Evolutionary conservation across 2,113 vertebrate genomes (phyloP).

Genomic region (Chinchilla lanigera): DNA sequence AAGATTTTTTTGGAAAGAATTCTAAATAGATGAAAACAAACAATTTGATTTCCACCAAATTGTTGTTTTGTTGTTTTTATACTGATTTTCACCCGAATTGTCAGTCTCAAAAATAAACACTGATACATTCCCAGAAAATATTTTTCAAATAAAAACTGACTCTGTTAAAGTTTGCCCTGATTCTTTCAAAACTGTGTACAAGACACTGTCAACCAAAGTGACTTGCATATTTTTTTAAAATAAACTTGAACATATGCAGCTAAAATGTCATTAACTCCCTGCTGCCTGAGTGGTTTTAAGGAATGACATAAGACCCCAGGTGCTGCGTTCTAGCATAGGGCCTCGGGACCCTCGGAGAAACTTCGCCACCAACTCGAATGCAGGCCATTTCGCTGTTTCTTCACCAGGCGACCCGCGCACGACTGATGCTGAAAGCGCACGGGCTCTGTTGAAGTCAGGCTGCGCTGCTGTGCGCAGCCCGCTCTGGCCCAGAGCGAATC

Average conservation of each 20-base stretch:
- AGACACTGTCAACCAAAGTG: conserved; percentile 79
- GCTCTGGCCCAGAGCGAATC: conserved; percentile 32
- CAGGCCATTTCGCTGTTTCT: neutral
- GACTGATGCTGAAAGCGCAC: neutral
- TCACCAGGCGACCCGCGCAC: neutral
- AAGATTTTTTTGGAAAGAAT: conserved; percentile 81
- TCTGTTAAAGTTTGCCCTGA: conserved; percentile 83
- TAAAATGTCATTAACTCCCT: conserved; percentile 84
- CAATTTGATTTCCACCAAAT: conserved; percentile 83
- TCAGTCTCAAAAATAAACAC: conserved; percentile 85
- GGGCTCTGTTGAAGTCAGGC: neutral
- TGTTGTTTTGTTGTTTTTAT: conserved; percentile 83
- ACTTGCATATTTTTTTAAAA: conserved; percentile 82
- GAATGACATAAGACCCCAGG: conserved; percentile 76
- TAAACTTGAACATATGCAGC: conserved; percentile 82
- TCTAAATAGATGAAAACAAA: conserved; percentile 83
- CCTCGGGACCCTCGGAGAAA: neutral
- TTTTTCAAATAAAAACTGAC: conserved; percentile 85
- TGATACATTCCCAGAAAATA: conserved; percentile 85
- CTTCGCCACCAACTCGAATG: neutral
- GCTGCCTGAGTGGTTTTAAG: conserved; percentile 83
- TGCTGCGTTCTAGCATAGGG: neutral
- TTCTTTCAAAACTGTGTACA: conserved; percentile 81
- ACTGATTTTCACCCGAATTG: conserved; percentile 83
- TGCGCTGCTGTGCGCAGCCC: neutral